phyloP scores from a whole-genome alignment of 2,113 vertebrate genomes.

The Pedetes capensis region DNA sequence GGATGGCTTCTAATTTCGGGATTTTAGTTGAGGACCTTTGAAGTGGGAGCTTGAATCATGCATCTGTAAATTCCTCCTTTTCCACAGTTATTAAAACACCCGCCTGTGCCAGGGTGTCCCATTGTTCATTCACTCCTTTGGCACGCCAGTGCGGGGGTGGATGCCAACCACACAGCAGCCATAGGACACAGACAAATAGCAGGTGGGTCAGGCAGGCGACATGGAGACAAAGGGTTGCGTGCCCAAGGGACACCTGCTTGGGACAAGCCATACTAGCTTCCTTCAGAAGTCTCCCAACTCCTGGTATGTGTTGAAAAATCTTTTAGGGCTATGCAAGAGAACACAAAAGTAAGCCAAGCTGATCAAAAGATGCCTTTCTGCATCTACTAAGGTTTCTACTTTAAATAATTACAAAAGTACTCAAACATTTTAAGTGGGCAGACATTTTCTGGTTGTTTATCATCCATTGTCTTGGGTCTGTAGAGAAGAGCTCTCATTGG shows the following conservation, averaged over 20 bases:
- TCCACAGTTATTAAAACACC: slow-evolving; percentile 79
- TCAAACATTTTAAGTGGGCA: neutral
- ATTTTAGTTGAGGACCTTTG: slow-evolving; percentile 71
- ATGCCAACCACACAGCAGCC: slow-evolving; percentile 67
- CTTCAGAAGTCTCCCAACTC: slow-evolving; percentile 39
- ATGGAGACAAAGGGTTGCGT: slow-evolving; percentile 32
- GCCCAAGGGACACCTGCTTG: neutral
- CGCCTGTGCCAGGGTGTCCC: slow-evolving; percentile 73
- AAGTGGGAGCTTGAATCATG: slow-evolving; percentile 80
- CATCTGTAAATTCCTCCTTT: slow-evolving; percentile 80
- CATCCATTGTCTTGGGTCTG: neutral
- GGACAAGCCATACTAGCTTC: neutral
- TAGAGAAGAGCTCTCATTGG: neutral
- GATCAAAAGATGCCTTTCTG: slow-evolving; percentile 29
- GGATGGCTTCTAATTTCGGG: slow-evolving; percentile 69
- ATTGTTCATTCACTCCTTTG: slow-evolving; percentile 78
- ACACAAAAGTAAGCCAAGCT: neutral
- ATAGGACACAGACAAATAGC: slow-evolving; percentile 71
- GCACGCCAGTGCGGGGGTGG: slow-evolving; percentile 46
- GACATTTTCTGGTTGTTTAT: slow-evolving; percentile 15
- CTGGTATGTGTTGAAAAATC: neutral
- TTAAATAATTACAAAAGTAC: slow-evolving; percentile 53
- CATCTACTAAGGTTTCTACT: slow-evolving; percentile 26
- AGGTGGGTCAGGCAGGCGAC: slow-evolving; percentile 71
- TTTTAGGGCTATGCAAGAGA: slow-evolving; percentile 8